These are phyloP conservation scores for Erynnis tages DNA, from an alignment of 2,888 invertebrate genomes.

Conservation along the genomic window DNA sequence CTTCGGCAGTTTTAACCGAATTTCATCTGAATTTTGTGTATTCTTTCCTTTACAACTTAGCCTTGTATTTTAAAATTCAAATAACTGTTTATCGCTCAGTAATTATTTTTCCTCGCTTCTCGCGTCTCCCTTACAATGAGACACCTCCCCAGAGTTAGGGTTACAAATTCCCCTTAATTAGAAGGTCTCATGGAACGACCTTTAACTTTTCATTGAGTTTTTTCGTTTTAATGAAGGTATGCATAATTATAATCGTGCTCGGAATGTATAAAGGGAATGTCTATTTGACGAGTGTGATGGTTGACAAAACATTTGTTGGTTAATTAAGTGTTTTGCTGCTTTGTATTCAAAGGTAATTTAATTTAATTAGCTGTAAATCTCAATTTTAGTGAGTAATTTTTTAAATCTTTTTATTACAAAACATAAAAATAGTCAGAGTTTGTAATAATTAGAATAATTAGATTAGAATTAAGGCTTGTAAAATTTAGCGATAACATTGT, in stretches of 20 bases:
- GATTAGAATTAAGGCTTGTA: no score
- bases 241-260: constrained; percentile 29
- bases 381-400: no score
- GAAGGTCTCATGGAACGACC: constrained; percentile 28
- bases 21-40: no score
- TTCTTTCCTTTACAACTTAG: no score
- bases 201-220: constrained; percentile 27
- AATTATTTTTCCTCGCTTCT: neutral
- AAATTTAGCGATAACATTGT: no score
- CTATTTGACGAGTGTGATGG: constrained; percentile 20
- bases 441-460: no score
- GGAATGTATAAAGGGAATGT: constrained; percentile 17
- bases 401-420: no score
- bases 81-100: no score
- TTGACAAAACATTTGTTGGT: constrained; percentile 20
- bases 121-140: neutral
- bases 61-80: no score
- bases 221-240: constrained; percentile 29
- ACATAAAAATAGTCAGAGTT: no score
- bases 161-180: constrained; percentile 39
- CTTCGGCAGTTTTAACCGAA: no score
- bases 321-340: neutral
- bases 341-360: neutral
- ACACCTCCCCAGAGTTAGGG: constrained; percentile 27
- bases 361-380: neutral